A percentile compares a stretch with the other conserved stretches of the same genome.
Conservation (phyloP, 2,888 invertebrate genomes). For the Lacanobia oleracea region DNA sequence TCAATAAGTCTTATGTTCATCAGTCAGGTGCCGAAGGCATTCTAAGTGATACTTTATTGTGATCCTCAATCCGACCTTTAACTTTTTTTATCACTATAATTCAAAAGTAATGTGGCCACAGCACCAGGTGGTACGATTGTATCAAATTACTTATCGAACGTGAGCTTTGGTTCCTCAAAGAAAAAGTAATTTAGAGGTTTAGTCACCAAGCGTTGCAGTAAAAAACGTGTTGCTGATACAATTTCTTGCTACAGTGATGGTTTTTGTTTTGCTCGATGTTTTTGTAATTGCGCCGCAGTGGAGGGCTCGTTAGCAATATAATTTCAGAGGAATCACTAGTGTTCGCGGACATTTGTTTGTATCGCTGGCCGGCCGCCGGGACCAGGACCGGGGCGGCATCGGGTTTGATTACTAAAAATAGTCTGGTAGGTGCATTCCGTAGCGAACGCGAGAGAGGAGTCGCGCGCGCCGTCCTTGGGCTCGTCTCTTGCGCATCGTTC, state of each 20-base stretch:
- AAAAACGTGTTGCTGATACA: conserved; percentile 46
- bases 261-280: conserved; percentile 54
- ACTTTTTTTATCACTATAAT: conserved; percentile 79
- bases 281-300: conserved; percentile 67
- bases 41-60: conserved; percentile 78
- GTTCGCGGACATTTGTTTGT: conserved; percentile 78
- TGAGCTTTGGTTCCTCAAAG: conserved; percentile 50
- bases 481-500: conserved; percentile 76
- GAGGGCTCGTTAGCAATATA: conserved; percentile 72
- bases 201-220: conserved; percentile 44
- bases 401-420: conserved; percentile 88
- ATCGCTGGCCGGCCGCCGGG: conserved; percentile 66
- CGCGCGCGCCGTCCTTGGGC: conserved; percentile 82
- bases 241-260: conserved; percentile 39
- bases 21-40: conserved; percentile 74
- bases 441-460: conserved; percentile 70
- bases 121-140: conserved; percentile 80
- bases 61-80: conserved; percentile 66
- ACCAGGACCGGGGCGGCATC: conserved; percentile 77
- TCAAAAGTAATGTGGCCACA: conserved; percentile 76
- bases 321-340: conserved; percentile 71
- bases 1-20: conserved; percentile 68
- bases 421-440: conserved; percentile 83
- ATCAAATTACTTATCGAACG: conserved; percentile 78
- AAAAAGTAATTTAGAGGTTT: conserved; percentile 55